Base-by-base conservation (phyloP, 1,140 invertebrate genomes). In the Drosophila bocki region DNA sequence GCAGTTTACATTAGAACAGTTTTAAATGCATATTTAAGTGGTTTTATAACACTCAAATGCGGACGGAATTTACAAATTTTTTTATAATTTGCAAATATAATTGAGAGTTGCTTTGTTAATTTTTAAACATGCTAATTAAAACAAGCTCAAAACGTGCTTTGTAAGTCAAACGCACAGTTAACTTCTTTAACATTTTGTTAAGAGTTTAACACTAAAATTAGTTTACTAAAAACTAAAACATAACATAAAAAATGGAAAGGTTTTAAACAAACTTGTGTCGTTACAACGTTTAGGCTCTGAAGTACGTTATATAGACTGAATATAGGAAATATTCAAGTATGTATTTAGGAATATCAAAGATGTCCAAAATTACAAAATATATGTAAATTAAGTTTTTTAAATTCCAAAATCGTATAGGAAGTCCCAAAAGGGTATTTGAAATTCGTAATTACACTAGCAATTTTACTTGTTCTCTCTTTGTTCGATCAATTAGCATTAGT, bases 401-500 rank as follows among this genome's bases (percentile, higher is more conserved):
- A 29, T 9, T 9, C 7, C 15, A 9, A 19, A 44, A 17, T 1
- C 11, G 13, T 12, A 45, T 37, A 42, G 3, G 0, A 13, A 59
- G 6, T n/a, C n/a, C 2, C 3, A 33, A 35, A 35, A 32, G 59
- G 7, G 33, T 57, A 17, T 29, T 29, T 7, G 0, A 15, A 37
- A 57, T 57, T 56, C n/a, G 35, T 22, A 42, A 19, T 15, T 11
- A 0, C 11, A 65, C 11, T 26, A 8, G 11, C 15, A 35, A 15
- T 9, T 19, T 3, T 12, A 22, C 33, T 22, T 12, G 51, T 50
- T 50, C 44, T 54, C 37, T 56, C 22, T 59, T 71, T 33, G 19
- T 29, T 64, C 12, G 44, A 65, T 48, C 53, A 44, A 71, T 57
- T 51, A 63, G 42, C 29, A 39, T 75, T 75, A 63, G 59, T 44